Evolutionary conservation across 2,888 invertebrate genomes (phyloP), one percentile per base, ranked within the genome.

Genomic region (Ceratothoa steindachneri): DNA sequence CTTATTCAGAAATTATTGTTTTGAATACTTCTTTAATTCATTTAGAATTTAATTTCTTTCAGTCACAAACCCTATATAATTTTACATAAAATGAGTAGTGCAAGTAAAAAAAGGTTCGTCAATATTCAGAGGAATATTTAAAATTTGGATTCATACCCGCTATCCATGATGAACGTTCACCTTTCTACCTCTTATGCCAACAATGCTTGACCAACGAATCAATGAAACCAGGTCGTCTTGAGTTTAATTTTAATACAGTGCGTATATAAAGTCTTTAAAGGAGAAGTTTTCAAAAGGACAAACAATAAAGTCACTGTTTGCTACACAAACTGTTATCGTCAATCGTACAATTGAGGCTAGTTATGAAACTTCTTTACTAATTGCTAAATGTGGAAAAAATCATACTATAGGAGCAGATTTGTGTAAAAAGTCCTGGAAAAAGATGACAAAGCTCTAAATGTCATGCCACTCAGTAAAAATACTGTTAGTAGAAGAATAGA

Each of bases 391-490:
- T n/a, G n/a, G n/a, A n/a, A n/a, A n/a, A n/a, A n/a, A n/a, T n/a
- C n/a, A n/a, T n/a, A n/a, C 4, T 67, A 67, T 12, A 30, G 67
- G 67, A 64, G 30, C 29, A 19, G 5, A 31, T 67, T 67, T 67
- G n/a, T 15, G 12, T 67, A 31, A 67, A 67, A 29, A 30, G 67
- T 31, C 22, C 41, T 67, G 67, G 67, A 67, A 67, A 67, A 30
- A 30, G 4, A 64, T 4, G 2, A 64, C 64, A 19, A 1, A 64
- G 64, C 22, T 64, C 12, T 64, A 15, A n/a, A n/a, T 30, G 12
- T 41, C 31, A 67, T 30, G 31, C 30, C n/a, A 1, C n/a, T n/a
- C n/a, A n/a, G n/a, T n/a, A n/a, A n/a, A n/a, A n/a, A n/a, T n/a
- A n/a, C n/a, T n/a, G n/a, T n/a, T n/a, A n/a, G n/a, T n/a, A n/a